Percentiles rank a stretch among this genome's conserved stretches.
Evolutionary conservation across 2,888 invertebrate species (phyloP).

Genomic region (Raillietiella orientalis): DNA sequence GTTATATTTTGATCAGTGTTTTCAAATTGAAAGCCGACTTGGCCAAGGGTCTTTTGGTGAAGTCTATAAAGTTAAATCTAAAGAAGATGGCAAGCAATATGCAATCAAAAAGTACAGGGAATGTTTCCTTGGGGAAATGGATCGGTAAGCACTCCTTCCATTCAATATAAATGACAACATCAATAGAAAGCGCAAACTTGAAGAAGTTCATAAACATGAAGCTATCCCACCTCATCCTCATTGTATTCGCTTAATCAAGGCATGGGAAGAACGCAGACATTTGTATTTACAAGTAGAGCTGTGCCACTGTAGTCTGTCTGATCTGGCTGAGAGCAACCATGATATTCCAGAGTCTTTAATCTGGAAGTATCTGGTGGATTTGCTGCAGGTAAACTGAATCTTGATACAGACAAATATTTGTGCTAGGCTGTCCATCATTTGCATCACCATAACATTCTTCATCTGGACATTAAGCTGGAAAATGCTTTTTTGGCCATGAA

Average conservation of each 20-base stretch:
- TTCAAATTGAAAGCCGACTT: constrained; percentile 22
- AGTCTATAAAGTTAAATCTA: constrained; percentile 28
- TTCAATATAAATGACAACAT: constrained; percentile 4
- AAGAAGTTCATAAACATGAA: constrained; percentile 32
- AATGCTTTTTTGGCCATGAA: constrained; percentile 32
- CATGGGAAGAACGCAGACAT: constrained; percentile 35
- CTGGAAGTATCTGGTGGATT: constrained; percentile 30
- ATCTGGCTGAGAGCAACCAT: constrained; percentile 20
- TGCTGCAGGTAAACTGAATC: constrained; percentile 13
- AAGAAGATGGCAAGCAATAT: constrained; percentile 27
- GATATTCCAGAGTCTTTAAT: constrained; percentile 23
- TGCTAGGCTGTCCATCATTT: constrained; percentile 26
- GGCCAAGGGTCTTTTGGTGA: constrained; percentile 43
- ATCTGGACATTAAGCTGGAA: constrained; percentile 41
- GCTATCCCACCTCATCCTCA: constrained; percentile 28
- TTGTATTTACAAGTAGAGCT: constrained; percentile 36
- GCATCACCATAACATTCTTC: constrained; percentile 28
- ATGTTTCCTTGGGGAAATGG: constrained; percentile 21
- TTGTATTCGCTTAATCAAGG: constrained; percentile 26
- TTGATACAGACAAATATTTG: constrained; percentile 5
- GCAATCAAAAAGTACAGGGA: constrained; percentile 34
- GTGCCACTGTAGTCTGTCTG: constrained; percentile 24
- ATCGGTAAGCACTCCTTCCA: constrained; percentile 14
- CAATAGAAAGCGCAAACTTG: constrained; percentile 18
- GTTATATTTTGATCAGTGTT: constrained; percentile 31